phyloP scores from a whole-genome alignment of 1,140 invertebrate genomes.

The Drosophila subobscura region DNA sequence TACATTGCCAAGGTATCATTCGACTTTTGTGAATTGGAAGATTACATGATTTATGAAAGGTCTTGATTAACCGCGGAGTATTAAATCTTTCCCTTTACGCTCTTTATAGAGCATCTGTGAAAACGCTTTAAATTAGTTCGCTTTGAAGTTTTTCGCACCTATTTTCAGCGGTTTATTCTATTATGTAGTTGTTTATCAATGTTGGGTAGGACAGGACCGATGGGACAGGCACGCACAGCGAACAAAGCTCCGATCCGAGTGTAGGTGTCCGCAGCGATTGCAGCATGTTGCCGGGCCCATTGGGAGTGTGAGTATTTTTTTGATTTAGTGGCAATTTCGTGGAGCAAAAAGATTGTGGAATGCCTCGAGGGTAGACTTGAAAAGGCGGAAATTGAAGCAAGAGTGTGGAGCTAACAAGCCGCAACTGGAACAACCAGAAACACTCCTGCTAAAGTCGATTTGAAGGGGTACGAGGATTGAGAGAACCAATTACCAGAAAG shows the following conservation, averaged over 20 bases:
- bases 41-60: too few relatives aligned
- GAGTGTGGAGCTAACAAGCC: slow-evolving; percentile 56
- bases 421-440: slow-evolving; percentile 19
- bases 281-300: neutral
- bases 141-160: slow-evolving; percentile 63
- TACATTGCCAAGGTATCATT: too few relatives aligned
- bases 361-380: slow-evolving; percentile 51
- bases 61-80: neutral
- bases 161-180: slow-evolving; percentile 66
- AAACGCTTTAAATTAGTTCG: neutral
- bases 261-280: slow-evolving; percentile 47
- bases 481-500: too few relatives aligned
- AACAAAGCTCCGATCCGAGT: slow-evolving; percentile 19
- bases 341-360: slow-evolving; percentile 57
- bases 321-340: slow-evolving; percentile 78
- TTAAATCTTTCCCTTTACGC: neutral
- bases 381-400: slow-evolving; percentile 63
- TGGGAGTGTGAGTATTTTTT: slow-evolving; percentile 37
- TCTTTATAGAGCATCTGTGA: neutral
- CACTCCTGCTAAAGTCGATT: too few relatives aligned
- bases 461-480: too few relatives aligned
- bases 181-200: slow-evolving; percentile 80
- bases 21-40: too few relatives aligned
- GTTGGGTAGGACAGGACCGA: slow-evolving; percentile 21
- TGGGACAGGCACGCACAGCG: slow-evolving; percentile 22